These are phyloP conservation scores for Spermophilus dauricus DNA, from an alignment of 2,113 vertebrate genomes.

Conservation along the genomic window DNA sequence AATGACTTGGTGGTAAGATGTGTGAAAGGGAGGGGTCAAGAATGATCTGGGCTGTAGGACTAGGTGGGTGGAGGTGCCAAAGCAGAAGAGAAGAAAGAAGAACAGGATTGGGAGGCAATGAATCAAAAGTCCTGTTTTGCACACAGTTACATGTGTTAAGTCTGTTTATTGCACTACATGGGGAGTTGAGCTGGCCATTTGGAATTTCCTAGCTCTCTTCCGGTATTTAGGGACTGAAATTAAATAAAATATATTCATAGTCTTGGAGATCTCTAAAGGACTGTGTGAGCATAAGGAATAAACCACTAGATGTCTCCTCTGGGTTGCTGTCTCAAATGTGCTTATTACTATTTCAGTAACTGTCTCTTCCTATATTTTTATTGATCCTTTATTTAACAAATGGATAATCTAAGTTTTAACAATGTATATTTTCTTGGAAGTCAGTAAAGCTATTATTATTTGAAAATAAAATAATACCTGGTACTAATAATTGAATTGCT, in stretches of 20 bases:
- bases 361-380: not conserved
- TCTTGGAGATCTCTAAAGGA: not conserved
- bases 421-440: not conserved
- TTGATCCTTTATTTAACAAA: not conserved
- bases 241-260: not conserved
- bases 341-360: constrained; percentile 20
- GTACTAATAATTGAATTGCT: not conserved
- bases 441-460: not conserved
- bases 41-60: not conserved
- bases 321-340: not conserved
- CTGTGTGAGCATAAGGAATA: not conserved
- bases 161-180: not conserved
- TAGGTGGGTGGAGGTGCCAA: not conserved
- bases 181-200: not conserved
- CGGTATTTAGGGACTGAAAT: not conserved
- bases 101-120: not conserved
- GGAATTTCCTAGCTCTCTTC: not conserved
- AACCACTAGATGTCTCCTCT: not conserved
- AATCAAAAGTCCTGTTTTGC: not conserved
- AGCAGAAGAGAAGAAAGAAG: accelerated
- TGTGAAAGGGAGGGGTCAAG: not conserved
- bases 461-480: constrained; percentile 20
- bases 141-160: not conserved
- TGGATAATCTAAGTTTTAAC: not conserved
- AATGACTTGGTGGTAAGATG: not conserved